Conservation (phyloP, 2,113 vertebrate species). For the Apodemus speciosus region DNA sequence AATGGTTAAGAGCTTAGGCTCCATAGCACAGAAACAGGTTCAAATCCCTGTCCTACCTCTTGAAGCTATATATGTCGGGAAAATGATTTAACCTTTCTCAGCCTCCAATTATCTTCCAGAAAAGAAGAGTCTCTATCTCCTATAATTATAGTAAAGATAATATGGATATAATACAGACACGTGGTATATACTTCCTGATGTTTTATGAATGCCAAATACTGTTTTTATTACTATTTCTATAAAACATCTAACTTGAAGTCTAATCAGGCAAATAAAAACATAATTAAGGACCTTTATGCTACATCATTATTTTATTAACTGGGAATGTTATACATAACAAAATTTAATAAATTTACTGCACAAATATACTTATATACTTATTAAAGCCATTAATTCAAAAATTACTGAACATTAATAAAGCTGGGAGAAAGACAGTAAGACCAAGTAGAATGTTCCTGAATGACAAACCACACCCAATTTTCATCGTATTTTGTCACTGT, state of each 20-base stretch:
- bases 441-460: neutral
- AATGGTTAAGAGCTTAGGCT: neutral
- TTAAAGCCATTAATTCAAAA: slow-evolving; percentile 17
- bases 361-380: neutral
- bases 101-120: neutral
- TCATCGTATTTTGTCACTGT: neutral
- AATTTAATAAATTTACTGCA: slow-evolving; percentile 16
- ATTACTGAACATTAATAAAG: neutral
- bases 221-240: neutral
- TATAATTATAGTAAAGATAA: neutral
- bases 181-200: neutral
- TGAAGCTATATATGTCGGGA: neutral
- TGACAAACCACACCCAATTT: neutral
- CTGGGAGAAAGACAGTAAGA: neutral
- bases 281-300: neutral
- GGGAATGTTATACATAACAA: neutral
- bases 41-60: neutral
- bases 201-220: neutral
- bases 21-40: neutral
- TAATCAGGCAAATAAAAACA: neutral
- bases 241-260: neutral
- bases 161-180: neutral
- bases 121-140: neutral
- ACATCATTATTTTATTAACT: slow-evolving; percentile 22
- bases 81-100: neutral